phyloP scores from a whole-genome alignment of 2,113 vertebrate species.

The Hyla sarda region DNA sequence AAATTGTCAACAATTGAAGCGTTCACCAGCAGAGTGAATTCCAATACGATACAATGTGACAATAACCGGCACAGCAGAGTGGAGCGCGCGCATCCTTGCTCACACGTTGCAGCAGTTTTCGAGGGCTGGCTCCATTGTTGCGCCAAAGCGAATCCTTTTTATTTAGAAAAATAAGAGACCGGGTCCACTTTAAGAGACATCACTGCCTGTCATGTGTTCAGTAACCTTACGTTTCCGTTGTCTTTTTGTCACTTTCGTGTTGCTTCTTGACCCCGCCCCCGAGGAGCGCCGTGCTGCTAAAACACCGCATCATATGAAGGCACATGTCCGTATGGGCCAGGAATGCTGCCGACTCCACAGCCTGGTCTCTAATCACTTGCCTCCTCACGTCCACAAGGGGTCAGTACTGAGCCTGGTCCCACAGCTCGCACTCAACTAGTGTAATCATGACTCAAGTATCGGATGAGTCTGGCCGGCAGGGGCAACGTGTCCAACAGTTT shows the following conservation, averaged over 20 bases:
- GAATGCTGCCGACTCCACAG: too few species aligned
- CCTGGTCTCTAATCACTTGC: slow-evolving; percentile 2
- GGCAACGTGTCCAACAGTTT: slow-evolving; percentile 81
- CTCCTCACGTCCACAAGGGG: neutral
- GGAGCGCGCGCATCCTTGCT: neutral
- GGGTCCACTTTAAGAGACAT: neutral
- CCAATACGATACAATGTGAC: neutral
- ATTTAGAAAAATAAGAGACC: too few species aligned
- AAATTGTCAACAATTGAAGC: too few species aligned
- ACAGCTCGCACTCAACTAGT: slow-evolving; percentile 48
- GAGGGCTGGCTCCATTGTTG: neutral
- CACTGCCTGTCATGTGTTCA: neutral
- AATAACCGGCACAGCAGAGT: neutral
- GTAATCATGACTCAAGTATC: slow-evolving; percentile 80
- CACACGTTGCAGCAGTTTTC: neutral
- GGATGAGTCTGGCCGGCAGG: slow-evolving; percentile 83
- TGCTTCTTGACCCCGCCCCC: neutral
- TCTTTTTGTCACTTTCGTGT: neutral
- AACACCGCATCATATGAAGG: too few species aligned
- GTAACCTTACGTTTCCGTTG: neutral
- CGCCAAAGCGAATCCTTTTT: neutral
- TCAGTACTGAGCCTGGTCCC: neutral
- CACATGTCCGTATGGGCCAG: too few species aligned
- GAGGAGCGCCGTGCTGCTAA: neutral
- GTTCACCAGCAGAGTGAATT: too few species aligned